Conservation (phyloP, 2,888 invertebrate species). For the Melanostoma mellinum region DNA sequence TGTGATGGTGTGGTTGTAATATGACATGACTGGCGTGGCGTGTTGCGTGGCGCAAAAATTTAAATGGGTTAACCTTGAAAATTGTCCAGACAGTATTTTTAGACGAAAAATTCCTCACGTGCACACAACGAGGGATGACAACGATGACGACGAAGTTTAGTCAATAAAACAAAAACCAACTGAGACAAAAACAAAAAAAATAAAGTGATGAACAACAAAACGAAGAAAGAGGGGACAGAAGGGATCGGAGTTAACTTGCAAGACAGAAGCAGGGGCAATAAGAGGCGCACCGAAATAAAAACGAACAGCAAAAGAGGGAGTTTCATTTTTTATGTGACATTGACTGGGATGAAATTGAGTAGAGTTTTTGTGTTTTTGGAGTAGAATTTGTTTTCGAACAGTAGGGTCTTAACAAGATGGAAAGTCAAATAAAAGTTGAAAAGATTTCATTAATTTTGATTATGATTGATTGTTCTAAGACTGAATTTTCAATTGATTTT, state of each 20-base stretch:
- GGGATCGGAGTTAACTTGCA: conserved; percentile 33
- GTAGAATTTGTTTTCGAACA: not conserved
- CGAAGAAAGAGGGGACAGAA: conserved; percentile 26
- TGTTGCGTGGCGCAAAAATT: conserved; percentile 61
- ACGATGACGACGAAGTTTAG: conserved; percentile 24
- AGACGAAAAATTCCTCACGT: conserved; percentile 66
- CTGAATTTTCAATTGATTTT: no score
- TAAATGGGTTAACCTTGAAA: conserved; percentile 72
- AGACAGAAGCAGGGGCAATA: conserved; percentile 28
- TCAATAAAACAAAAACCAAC: conserved; percentile 49
- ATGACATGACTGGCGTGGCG: conserved; percentile 25
- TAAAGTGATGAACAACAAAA: not conserved
- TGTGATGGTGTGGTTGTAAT: conserved; percentile 39
- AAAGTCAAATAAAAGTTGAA: no score
- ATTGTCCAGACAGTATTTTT: conserved; percentile 73
- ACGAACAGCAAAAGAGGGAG: conserved; percentile 6
- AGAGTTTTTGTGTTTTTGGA: conserved; percentile 1
- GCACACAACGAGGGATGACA: conserved; percentile 51
- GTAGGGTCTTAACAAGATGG: no score
- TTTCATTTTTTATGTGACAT: conserved; percentile 50
- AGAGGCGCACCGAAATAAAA: conserved; percentile 51
- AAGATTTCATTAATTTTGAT: no score
- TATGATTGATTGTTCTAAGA: no score
- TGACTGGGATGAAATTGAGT: conserved; percentile 48
- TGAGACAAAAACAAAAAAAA: conserved; percentile 15